Conservation (phyloP, 2,888 invertebrate genomes). For the Glaucopsyche alexis region DNA sequence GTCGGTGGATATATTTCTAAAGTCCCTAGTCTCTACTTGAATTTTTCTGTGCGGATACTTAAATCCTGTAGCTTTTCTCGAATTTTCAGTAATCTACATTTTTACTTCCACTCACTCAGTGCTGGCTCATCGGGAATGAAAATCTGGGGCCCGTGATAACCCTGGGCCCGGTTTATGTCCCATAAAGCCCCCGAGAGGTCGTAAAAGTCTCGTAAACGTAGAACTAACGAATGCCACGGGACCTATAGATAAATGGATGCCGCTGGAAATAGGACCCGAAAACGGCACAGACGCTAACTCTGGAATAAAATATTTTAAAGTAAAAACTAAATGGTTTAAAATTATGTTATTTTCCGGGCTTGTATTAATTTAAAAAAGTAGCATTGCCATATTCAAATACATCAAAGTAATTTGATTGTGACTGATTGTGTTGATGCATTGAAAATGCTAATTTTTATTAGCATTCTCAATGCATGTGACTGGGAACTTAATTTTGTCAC, state of each 20-base stretch:
- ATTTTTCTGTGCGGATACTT: background rate
- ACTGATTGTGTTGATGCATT: too few species aligned
- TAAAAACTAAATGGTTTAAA: too few species aligned
- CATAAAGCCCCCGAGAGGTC: conserved; percentile 10
- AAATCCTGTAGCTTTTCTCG: background rate
- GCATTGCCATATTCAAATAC: too few species aligned
- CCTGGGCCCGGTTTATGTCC: conserved; percentile 3
- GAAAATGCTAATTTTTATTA: too few species aligned
- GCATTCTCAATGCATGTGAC: too few species aligned
- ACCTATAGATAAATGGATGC: background rate
- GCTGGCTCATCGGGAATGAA: conserved; percentile 13
- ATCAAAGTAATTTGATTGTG: too few species aligned
- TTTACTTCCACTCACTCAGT: background rate
- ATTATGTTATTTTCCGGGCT: too few species aligned
- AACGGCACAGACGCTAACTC: background rate
- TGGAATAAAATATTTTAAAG: too few species aligned
- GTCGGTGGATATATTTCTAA: too few species aligned
- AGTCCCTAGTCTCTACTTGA: background rate
- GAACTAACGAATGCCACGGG: conserved; percentile 1
- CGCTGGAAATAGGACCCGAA: background rate
- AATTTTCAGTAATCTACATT: conserved; percentile 6
- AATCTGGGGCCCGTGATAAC: background rate
- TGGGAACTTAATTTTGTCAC: too few species aligned
- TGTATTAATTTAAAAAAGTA: too few species aligned
- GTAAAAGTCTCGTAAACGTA: conserved; percentile 6